Percentiles rank a stretch among this genome's conserved stretches.
Evolutionary conservation across 2,797 vertebrate genomes (phyloP).

Genomic region (Sebastolobus alascanus): DNA sequence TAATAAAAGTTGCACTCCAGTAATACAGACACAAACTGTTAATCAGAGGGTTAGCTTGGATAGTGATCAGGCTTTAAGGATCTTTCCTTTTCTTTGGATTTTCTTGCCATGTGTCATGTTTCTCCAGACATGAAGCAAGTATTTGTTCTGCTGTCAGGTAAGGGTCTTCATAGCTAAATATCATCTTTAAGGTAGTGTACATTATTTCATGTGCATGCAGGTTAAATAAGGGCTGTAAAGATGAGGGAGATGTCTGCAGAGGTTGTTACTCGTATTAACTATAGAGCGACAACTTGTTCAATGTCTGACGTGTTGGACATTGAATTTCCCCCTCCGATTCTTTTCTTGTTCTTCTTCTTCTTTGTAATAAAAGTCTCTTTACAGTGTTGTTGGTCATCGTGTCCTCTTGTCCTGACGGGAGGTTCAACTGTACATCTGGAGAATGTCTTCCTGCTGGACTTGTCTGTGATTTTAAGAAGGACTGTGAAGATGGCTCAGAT

Average conservation of each 20-base stretch:
- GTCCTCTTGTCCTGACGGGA: conserved; percentile 52
- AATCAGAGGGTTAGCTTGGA: not conserved
- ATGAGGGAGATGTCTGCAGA: not conserved
- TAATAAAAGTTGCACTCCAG: conserved; percentile 43
- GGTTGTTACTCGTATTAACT: not conserved
- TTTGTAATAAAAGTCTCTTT: conserved; percentile 13
- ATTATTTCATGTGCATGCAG: not conserved
- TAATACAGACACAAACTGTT: conserved; percentile 12
- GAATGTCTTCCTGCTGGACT: conserved; percentile 41
- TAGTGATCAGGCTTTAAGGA: conserved; percentile 4
- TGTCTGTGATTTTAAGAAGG: conserved; percentile 66
- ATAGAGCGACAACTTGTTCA: not conserved
- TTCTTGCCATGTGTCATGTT: conserved; percentile 11
- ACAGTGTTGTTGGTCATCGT: conserved; percentile 51
- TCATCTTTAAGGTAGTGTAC: not conserved
- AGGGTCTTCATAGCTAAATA: conserved; percentile 22
- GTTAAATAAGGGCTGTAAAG: not conserved
- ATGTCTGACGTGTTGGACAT: not conserved
- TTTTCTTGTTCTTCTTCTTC: not conserved
- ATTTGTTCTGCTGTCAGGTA: conserved; percentile 77
- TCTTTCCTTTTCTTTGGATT: not conserved
- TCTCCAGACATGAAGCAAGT: conserved; percentile 70
- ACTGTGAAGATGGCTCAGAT: conserved; percentile 68
- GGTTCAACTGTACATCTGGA: conserved; percentile 61
- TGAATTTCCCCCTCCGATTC: not conserved